Conservation (phyloP, 2,113 vertebrate genomes). For the Corvus cornix region DNA sequence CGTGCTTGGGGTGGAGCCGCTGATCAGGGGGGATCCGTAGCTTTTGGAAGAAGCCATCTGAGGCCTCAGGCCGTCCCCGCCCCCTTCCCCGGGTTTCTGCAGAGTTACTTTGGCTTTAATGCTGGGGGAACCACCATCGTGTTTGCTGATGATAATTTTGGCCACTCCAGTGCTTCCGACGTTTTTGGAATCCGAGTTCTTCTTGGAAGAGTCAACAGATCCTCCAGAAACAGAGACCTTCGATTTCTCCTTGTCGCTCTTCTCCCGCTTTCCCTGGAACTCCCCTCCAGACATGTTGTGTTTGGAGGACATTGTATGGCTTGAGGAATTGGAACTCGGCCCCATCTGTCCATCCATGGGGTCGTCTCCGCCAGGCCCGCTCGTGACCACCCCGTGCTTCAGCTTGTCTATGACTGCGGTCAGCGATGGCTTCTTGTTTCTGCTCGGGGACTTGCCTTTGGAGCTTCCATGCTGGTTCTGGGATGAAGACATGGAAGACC, state of each 20-base stretch:
- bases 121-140: conserved; percentile 94
- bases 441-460: conserved; percentile 96
- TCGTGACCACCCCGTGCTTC: conserved; percentile 92
- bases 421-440: conserved; percentile 97
- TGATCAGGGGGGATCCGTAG: conserved; percentile 91
- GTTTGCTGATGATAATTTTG: conserved; percentile 98
- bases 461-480: conserved; percentile 86
- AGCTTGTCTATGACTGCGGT: conserved; percentile 98
- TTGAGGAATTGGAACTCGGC: conserved; percentile 78
- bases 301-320: conserved; percentile 83
- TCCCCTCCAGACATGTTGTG: conserved; percentile 87
- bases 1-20: conserved; percentile 95
- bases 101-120: conserved; percentile 97
- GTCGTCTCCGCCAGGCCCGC: conserved; percentile 89
- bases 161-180: conserved; percentile 88
- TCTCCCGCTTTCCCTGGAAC: conserved; percentile 89
- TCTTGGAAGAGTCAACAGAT: conserved; percentile 87
- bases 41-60: conserved; percentile 92
- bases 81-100: conserved; percentile 91
- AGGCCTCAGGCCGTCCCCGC: conserved; percentile 86
- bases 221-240: conserved; percentile 86
- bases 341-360: conserved; percentile 86
- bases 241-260: conserved; percentile 94
- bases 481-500: conserved; percentile 84
- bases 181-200: conserved; percentile 86